Evolutionary conservation across 2,888 invertebrate genomes (phyloP), one percentile per base, ranked within the genome.

Genomic region (Megaustenia siamemsis): DNA sequence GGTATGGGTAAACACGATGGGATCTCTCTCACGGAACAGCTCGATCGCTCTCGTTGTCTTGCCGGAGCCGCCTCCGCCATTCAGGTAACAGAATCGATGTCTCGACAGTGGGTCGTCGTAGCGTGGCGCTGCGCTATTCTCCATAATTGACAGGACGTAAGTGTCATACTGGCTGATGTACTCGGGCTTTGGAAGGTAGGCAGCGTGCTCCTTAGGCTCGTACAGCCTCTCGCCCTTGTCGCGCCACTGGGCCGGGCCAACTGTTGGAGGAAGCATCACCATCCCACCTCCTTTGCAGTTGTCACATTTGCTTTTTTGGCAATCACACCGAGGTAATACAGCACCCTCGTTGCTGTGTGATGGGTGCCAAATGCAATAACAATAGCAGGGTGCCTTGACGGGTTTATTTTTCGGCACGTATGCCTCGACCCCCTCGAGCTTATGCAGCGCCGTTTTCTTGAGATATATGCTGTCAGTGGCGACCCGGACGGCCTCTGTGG

Each of bases 11-110:
- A 76, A 35, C 32, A 76, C 35, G 18, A 76, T 35, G 32, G 76
- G 35, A 56, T 53, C 53, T 53, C 53, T 35, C 24, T 21, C 8
- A 6, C 56, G 4, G 53, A 76, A 76, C 6, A 53, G 53, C 56
- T 76, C 76, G 24, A 76, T 76, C 18, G 76, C 76, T 56, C 56
- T 56, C 43, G 56, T 76, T 5, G 56, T 76, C 12, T 76, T 56
- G 1, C 56, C 38, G 35, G 18, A n/a, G 6, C 76, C 56, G 28
- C 56, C 56, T 24, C 53, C 76, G 8, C 76, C 76, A 32, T 53
- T 76, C 0, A 76, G 76, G 35, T 53, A 76, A 35, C 35, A n/a
- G 24, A 71, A 18, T n/a, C n/a, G 43, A 43, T 43, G 78, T 18
- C 8, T n/a, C 0, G 78, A 4, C 24, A 78, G 40, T 1, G 78